phyloP scores from a whole-genome alignment of 2,888 invertebrate species.

The Drosophila vallismaia region DNA sequence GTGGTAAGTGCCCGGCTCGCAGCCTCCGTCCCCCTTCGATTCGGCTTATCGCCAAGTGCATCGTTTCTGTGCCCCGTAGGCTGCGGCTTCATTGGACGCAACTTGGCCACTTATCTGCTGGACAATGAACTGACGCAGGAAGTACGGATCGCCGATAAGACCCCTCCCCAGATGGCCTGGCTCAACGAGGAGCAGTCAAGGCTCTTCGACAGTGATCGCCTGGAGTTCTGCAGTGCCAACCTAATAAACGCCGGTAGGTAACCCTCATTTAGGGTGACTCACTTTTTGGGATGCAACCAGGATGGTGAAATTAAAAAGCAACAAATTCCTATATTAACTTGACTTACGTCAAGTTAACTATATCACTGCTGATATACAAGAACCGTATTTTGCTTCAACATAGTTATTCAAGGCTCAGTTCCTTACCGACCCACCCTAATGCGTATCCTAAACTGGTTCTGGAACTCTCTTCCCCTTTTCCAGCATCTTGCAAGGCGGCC shows the following conservation, averaged over 20 bases:
- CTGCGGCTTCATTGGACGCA: conserved; percentile 96
- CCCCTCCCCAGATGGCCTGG: conserved; percentile 96
- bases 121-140: conserved; percentile 90
- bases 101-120: conserved; percentile 92
- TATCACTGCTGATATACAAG: not conserved
- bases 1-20: conserved; percentile 74
- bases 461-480: conserved; percentile 48
- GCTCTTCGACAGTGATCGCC: conserved; percentile 89
- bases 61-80: conserved; percentile 85
- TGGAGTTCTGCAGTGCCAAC: conserved; percentile 96
- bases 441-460: conserved; percentile 59
- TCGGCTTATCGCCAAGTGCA: conserved; percentile 40
- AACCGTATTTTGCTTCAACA: not conserved
- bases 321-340: not conserved
- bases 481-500: conserved; percentile 92
- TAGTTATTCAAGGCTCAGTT: not conserved
- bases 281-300: not conserved
- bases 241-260: conserved; percentile 92
- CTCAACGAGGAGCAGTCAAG: conserved; percentile 90
- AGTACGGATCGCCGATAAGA: conserved; percentile 94
- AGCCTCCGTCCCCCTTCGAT: conserved; percentile 29
- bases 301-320: conserved; percentile 8
- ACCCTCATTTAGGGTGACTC: conserved; percentile 1
- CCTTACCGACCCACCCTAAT: conserved; percentile 10
- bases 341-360: too few species aligned